phyloP scores from a whole-genome alignment of 1,140 invertebrate species.

The Cardiocondyla obscurior region DNA sequence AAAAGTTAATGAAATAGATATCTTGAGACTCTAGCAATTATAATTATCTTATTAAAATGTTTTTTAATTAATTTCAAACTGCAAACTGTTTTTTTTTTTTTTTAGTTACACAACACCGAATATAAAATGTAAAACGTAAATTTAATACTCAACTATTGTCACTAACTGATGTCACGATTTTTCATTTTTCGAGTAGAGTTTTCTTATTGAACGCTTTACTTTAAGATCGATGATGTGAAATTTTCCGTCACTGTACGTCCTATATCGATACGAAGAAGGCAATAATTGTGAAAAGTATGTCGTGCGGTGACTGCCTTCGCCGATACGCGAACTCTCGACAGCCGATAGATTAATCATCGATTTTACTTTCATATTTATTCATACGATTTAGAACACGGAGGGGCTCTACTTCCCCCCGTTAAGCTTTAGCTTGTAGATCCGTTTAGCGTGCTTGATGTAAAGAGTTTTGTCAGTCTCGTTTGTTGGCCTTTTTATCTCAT shows the following conservation, averaged over 20 bases:
- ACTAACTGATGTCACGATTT: background rate
- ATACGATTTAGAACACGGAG: background rate
- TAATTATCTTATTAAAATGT: too few relatives aligned
- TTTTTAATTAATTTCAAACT: too few relatives aligned
- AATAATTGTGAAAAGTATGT: slow-evolving; percentile 37
- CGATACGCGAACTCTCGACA: slow-evolving; percentile 6
- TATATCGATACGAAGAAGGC: slow-evolving; percentile 1
- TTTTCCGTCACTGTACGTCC: slow-evolving; percentile 12
- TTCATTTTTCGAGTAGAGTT: background rate
- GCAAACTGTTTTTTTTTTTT: too few relatives aligned
- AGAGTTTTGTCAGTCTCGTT: slow-evolving; percentile 48
- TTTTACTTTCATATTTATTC: slow-evolving; percentile 52
- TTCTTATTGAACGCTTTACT: background rate
- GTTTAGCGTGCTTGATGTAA: slow-evolving; percentile 49
- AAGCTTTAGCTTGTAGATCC: slow-evolving; percentile 36
- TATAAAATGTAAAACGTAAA: too few relatives aligned
- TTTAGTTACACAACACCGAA: background rate
- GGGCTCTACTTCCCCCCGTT: slow-evolving; percentile 20
- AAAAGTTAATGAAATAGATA: too few relatives aligned
- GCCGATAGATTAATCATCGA: slow-evolving; percentile 31
- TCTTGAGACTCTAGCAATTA: too few relatives aligned
- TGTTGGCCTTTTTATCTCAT: slow-evolving; percentile 45
- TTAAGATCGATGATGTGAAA: slow-evolving; percentile 1
- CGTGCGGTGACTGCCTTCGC: slow-evolving; percentile 14
- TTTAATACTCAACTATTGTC: too few relatives aligned